Evolutionary conservation across 1,140 invertebrate species (phyloP), one percentile per base, ranked within the genome.

Genomic region (Lineus longissimus): DNA sequence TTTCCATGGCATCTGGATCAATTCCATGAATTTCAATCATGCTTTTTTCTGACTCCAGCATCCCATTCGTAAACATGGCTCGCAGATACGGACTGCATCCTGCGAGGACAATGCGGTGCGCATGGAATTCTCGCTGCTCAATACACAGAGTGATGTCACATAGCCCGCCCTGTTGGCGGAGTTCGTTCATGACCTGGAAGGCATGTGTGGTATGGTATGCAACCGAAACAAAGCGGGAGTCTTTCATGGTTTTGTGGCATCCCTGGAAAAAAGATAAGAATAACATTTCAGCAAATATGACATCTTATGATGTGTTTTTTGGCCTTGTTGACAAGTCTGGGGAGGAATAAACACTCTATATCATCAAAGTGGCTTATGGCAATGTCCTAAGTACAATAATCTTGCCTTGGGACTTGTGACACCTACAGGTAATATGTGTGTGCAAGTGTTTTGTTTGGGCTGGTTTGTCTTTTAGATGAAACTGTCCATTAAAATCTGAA

Each of bases 131-230:
- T 76, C 93, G 90, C 15, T 86, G 71, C 40, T 90, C 89, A 33
- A 89, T 87, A 33, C 87, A 82, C 30, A 93, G 85, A 70, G 90
- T 89, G 27, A 93, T 88, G 81, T 93, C 91, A 78, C 90, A 92
- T 71, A 92, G 90, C 70, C 87, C 85, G 63, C 86, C 86, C 62
- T 87, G 86, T 65, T 86, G 79, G 73, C 91, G 86, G 62, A 92
- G 84, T 29, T 86, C 83, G 78, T 90, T 88, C 47, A 93, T 78
- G 1, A 77, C 72, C 30, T 65, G 64, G 58, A 79, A 73, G 9
- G 76, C 76, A 69, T 62, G 62, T 22, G 70, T 72, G 2, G 72
- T 66, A 56, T 79, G 76, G 47, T 56, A 64, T 17, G 70, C 70
- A 2, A 79, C 68, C 31, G 65, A 68, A 47, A 75, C 76, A n/a